These are phyloP conservation scores for Lepetodrilus schrolli DNA, from an alignment of 2,888 invertebrate genomes.

Conservation along the genomic window DNA sequence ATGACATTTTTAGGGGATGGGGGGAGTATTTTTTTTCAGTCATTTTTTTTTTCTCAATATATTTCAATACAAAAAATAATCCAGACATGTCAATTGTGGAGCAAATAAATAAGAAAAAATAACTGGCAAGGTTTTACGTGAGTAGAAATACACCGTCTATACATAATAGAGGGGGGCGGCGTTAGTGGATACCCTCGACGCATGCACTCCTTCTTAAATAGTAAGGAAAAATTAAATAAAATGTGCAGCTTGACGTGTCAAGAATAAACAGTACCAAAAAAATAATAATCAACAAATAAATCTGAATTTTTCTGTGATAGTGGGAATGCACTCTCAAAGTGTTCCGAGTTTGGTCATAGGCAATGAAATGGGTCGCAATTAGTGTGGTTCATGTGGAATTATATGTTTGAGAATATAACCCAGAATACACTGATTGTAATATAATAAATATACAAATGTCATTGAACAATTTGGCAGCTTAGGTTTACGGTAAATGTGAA, in stretches of 20 bases:
- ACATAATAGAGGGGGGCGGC: background rate
- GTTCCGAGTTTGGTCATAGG: background rate
- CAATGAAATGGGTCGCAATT: no score
- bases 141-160: background rate
- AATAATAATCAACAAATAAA: background rate
- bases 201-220: background rate
- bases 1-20: conserved; percentile 20
- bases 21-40: conserved; percentile 22
- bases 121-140: conserved; percentile 19
- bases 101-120: conserved; percentile 22
- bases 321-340: background rate
- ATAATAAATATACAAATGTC: background rate
- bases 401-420: background rate
- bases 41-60: conserved; percentile 24
- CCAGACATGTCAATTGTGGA: conserved; percentile 15
- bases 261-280: background rate
- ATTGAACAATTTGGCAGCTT: background rate
- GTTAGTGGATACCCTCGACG: background rate
- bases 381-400: background rate
- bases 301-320: background rate
- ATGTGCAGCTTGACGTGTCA: background rate
- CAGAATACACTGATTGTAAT: background rate
- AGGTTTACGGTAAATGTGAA: background rate
- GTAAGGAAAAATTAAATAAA: no score
- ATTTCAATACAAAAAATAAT: conserved; percentile 26